Base-by-base conservation (phyloP, 2,113 vertebrate genomes). In the Myotis yumanensis region DNA sequence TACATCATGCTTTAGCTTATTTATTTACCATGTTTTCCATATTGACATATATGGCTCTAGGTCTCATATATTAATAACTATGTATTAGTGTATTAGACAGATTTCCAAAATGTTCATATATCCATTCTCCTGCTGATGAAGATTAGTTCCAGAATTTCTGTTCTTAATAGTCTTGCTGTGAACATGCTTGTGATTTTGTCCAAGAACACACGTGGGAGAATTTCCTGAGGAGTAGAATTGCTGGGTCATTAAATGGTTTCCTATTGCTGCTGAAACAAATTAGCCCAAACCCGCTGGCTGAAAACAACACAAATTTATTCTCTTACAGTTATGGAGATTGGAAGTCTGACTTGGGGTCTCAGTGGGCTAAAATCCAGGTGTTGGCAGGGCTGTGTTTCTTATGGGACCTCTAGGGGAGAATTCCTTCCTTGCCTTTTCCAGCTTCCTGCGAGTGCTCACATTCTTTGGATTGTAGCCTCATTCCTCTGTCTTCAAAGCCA, bases 141-240 rank as follows among this genome's bases (percentile, higher is more conserved):
- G 59, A 62, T 54, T 32, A 15, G 62, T 96, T 86, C 10, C 40
- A 89, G 10, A 79, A 14, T 89, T 94, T 91, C 48, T 75, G 68
- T 76, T 83, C 25, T 52, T 37, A 72, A 77, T 68, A 69, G 71
- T 62, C 30, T 86, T 62, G 7, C 57, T 92, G 3, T 43, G 59
- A 86, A 59, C 4, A 62, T 87, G 68, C 25, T 68, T 92, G 3
- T 79, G 7, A 40, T 66, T 91, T 85, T 86, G 32, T 32, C 40
- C n/a, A 62, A 84, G 28, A 82, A 81, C 11, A 48, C 46, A 59
- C 4, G 3, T 75, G 14, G 73, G 17, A 89, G 43, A 85, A 87
- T 73, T 95, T 92, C 35, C n/a, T 22, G 82, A 57, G 46, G 30
- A 83, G 12, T 76, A 59, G 54, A 95, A 68, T 79, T 90, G 16